A percentile compares a stretch with the other conserved stretches of the same genome.
These are phyloP conservation scores for Sus cebifrons DNA, from an alignment of 2,797 vertebrate species.

Conservation along the genomic window DNA sequence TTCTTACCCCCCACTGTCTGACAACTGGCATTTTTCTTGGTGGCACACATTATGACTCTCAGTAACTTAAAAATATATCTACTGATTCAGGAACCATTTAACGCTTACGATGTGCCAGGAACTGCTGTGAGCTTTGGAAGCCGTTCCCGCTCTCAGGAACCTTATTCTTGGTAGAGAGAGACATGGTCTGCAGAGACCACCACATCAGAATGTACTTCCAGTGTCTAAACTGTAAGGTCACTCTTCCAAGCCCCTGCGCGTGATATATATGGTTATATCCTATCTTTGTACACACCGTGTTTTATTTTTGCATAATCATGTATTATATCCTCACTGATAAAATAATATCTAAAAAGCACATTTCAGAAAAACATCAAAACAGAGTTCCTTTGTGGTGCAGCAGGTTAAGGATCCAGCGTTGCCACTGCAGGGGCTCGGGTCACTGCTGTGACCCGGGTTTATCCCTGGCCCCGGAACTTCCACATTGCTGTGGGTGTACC, in stretches of 20 bases:
- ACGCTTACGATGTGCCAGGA: conserved; percentile 4
- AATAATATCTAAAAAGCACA: conserved; percentile 8
- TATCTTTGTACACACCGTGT: background rate
- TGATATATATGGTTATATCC: background rate
- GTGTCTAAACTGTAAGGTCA: background rate
- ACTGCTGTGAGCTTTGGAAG: background rate
- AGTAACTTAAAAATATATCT: conserved; percentile 19
- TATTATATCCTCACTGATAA: background rate
- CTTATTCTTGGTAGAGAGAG: background rate
- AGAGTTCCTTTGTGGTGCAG: no score
- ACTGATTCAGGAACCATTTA: conserved; percentile 30
- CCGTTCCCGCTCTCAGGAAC: background rate
- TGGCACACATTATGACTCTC: background rate
- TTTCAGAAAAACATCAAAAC: background rate
- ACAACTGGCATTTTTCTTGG: conserved; percentile 44
- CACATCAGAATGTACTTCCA: background rate
- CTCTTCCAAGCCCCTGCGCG: background rate
- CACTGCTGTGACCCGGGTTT: no score
- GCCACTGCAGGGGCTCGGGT: no score
- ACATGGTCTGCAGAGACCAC: background rate
- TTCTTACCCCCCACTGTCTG: background rate
- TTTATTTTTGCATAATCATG: background rate
- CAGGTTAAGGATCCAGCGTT: no score
- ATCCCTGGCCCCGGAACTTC: no score
- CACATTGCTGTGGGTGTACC: no score